A percentile compares a stretch with the other conserved stretches of the same genome.
phyloP scores from a whole-genome alignment of 2,888 invertebrate genomes.

The Saturnia pavonia region DNA sequence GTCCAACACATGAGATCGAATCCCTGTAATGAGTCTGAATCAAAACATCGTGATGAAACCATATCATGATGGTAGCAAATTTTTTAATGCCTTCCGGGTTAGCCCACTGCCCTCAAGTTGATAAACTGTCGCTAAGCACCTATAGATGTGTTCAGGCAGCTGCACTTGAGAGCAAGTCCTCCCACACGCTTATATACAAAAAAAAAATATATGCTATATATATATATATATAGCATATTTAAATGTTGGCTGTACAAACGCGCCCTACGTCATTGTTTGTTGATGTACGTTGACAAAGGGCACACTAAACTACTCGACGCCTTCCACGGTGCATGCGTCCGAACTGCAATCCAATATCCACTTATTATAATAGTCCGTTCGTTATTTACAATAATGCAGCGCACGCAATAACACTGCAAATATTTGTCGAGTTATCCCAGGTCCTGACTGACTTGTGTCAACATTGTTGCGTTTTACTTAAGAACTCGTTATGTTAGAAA shows the following conservation, averaged over 20 bases:
- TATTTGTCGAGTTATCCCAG: slow-evolving; percentile 2
- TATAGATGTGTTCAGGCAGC: too few species aligned
- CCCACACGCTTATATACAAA: background rate
- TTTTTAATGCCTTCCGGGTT: too few species aligned
- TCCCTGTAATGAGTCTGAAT: too few species aligned
- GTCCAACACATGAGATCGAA: too few species aligned
- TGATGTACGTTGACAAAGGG: slow-evolving; percentile 5
- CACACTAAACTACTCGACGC: slow-evolving; percentile 20
- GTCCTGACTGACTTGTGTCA: background rate
- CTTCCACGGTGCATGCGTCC: slow-evolving; percentile 15
- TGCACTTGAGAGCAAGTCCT: too few species aligned
- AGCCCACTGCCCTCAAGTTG: too few species aligned
- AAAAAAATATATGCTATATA: too few species aligned
- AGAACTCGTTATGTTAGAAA: background rate
- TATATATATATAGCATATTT: background rate
- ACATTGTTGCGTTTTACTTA: background rate
- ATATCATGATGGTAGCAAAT: too few species aligned
- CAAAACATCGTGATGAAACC: too few species aligned
- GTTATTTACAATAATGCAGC: slow-evolving; percentile 3
- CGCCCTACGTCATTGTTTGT: slow-evolving; percentile 7
- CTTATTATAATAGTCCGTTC: slow-evolving; percentile 8
- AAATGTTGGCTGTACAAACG: background rate
- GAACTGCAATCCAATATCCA: slow-evolving; percentile 4
- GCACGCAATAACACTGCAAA: slow-evolving; percentile 4
- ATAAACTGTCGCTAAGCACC: too few species aligned